Conservation (phyloP, 2,797 vertebrate genomes). For the Aphelocoma californica region DNA sequence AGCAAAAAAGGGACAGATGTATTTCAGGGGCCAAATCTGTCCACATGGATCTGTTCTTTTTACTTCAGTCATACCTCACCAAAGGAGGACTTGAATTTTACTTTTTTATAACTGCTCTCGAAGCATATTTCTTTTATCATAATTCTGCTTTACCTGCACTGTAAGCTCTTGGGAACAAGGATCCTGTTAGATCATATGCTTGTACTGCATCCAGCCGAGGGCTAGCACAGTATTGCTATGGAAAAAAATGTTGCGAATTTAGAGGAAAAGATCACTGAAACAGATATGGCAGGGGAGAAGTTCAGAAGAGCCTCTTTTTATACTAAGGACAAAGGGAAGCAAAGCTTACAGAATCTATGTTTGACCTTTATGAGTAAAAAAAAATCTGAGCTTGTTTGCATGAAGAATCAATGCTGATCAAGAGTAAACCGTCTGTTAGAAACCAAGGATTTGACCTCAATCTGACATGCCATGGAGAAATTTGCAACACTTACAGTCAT, state of each 20-base stretch:
- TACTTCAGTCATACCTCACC: neutral
- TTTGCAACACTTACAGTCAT: slow-evolving; percentile 29
- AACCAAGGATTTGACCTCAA: neutral
- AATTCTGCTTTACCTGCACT: neutral
- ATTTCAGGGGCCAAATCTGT: neutral
- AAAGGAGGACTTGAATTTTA: neutral
- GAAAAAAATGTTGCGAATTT: neutral
- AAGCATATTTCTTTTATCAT: neutral
- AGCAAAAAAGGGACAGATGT: neutral
- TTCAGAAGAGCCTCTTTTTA: neutral
- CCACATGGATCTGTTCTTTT: neutral
- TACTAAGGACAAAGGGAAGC: neutral
- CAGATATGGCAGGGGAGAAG: neutral
- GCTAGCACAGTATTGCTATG: neutral
- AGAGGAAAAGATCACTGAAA: neutral
- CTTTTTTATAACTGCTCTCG: neutral
- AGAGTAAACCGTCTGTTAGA: neutral
- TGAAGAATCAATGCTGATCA: neutral
- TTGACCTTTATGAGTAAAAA: slow-evolving; percentile 20
- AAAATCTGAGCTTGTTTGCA: neutral
- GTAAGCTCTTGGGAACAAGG: neutral
- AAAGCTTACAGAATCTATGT: neutral
- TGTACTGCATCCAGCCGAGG: neutral
- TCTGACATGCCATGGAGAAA: slow-evolving; percentile 1
- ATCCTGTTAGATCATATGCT: neutral